Evolutionary conservation across 1,140 invertebrate genomes (phyloP).

Genomic region (Cotesia chilonis): DNA sequence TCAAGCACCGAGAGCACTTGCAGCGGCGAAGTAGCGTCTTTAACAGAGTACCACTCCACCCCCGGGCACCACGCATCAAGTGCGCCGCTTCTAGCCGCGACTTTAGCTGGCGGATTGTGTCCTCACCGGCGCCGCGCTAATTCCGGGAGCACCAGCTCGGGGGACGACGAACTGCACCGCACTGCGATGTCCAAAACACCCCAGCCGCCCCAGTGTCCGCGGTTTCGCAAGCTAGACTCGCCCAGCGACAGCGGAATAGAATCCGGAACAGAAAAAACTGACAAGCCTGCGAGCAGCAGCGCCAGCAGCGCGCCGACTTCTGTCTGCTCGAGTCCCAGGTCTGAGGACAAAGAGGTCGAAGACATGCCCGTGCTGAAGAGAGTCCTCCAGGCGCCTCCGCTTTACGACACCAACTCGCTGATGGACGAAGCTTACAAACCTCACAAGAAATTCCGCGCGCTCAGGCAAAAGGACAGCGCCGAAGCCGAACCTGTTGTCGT

Average conservation of each 20-base stretch:
- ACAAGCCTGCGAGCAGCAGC: constrained; percentile 74
- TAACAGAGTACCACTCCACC: constrained; percentile 68
- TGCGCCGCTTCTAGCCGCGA: constrained; percentile 80
- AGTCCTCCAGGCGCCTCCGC: constrained; percentile 88
- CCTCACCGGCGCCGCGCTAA: constrained; percentile 78
- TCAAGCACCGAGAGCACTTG: constrained; percentile 84
- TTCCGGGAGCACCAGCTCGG: constrained; percentile 77
- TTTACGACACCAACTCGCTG: constrained; percentile 86
- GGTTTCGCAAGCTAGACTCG: constrained; percentile 85
- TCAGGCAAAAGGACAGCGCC: constrained; percentile 80
- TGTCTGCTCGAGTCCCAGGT: constrained; percentile 84
- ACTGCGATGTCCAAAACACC: constrained; percentile 69
- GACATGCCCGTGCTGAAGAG: constrained; percentile 94
- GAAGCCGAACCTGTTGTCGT: constrained; percentile 73
- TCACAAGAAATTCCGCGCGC: constrained; percentile 91
- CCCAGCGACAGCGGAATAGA: constrained; percentile 93
- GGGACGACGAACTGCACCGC: constrained; percentile 79
- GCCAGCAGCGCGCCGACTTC: constrained; percentile 78
- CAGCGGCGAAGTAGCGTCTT: constrained; percentile 70
- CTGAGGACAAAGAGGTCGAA: constrained; percentile 86
- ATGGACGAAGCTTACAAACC: constrained; percentile 96
- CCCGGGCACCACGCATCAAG: constrained; percentile 66
- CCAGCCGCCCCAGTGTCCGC: constrained; percentile 66
- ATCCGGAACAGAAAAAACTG: constrained; percentile 85
- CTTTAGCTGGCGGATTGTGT: constrained; percentile 74